These are phyloP conservation scores for Hycleus cichorii DNA, from an alignment of 1,140 invertebrate genomes.

Conservation along the genomic window DNA sequence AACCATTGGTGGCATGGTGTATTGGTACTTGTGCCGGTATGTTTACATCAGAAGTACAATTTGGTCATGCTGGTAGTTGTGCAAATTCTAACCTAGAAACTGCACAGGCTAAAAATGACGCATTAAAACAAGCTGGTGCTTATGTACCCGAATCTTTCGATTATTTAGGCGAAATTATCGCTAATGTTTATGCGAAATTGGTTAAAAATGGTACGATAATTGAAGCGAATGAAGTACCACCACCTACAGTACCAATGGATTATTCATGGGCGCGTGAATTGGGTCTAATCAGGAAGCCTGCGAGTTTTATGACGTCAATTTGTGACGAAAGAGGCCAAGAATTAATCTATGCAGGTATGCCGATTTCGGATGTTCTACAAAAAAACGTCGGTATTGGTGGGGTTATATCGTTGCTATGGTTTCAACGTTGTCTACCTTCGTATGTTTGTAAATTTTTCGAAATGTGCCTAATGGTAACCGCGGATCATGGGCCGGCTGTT, in stretches of 20 bases:
- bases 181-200: conserved; percentile 70
- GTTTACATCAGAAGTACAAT: conserved; percentile 98
- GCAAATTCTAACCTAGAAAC: conserved; percentile 95
- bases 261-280: conserved; percentile 98
- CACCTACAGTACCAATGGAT: conserved; percentile 99
- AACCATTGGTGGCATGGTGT: conserved; percentile 97
- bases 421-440: conserved; percentile 88
- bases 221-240: conserved; percentile 84
- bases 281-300: conserved; percentile 96
- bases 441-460: conserved; percentile 98
- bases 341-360: conserved; percentile 93
- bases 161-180: conserved; percentile 68
- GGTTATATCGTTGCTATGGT: conserved; percentile 96
- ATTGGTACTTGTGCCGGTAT: conserved; percentile 73
- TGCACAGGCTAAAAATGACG: conserved; percentile 85
- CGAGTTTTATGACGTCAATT: conserved; percentile 98
- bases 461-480: conserved; percentile 98
- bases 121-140: conserved; percentile 75
- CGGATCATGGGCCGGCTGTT: conserved; percentile 98
- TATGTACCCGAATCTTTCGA: conserved; percentile 92
- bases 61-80: conserved; percentile 97
- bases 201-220: conserved; percentile 78
- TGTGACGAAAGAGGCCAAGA: conserved; percentile 99
- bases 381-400: conserved; percentile 93
- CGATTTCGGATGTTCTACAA: conserved; percentile 89